Percentiles rank a stretch among this genome's conserved stretches.
Evolutionary conservation across 2,797 vertebrate species (phyloP).

Genomic region (Sparus aurata): DNA sequence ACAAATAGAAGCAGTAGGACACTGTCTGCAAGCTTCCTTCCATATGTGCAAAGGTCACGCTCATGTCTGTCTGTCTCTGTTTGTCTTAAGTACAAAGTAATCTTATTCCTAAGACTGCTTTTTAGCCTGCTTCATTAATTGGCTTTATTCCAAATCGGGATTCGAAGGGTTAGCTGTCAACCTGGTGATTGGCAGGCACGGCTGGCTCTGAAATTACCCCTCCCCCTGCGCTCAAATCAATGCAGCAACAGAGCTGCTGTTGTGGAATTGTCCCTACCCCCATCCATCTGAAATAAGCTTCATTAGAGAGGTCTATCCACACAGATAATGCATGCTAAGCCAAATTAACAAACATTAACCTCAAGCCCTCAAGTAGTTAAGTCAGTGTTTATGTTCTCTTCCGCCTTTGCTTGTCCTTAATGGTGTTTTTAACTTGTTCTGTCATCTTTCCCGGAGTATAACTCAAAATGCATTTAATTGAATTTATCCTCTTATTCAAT

Average conservation of each 20-base stretch:
- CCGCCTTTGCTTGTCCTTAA: background rate
- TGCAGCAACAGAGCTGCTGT: slow-evolving; percentile 56
- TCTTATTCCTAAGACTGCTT: slow-evolving; percentile 68
- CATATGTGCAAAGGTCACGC: background rate
- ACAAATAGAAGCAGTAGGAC: background rate
- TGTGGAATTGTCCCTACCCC: slow-evolving; percentile 68
- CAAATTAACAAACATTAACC: slow-evolving; percentile 53
- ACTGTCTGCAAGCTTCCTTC: background rate
- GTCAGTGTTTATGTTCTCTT: slow-evolving; percentile 11
- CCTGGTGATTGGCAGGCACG: slow-evolving; percentile 66
- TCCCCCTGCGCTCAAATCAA: slow-evolving; percentile 62
- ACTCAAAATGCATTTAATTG: background rate
- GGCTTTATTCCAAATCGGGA: slow-evolving; percentile 72
- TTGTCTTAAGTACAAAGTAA: slow-evolving; percentile 67
- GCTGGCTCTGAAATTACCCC: slow-evolving; percentile 48
- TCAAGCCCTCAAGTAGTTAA: slow-evolving; percentile 6
- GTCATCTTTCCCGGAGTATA: background rate
- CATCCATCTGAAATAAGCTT: slow-evolving; percentile 75
- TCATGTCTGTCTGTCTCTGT: slow-evolving; percentile 11
- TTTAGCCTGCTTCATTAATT: slow-evolving; percentile 71
- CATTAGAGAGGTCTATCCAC: slow-evolving; percentile 63
- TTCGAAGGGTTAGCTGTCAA: slow-evolving; percentile 63
- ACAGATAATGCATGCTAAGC: slow-evolving; percentile 65
- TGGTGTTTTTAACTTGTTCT: background rate
- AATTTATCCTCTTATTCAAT: slow-evolving; percentile 2